Base-by-base conservation (phyloP, 2,888 invertebrate species). In the Eupithecia centaureata region DNA sequence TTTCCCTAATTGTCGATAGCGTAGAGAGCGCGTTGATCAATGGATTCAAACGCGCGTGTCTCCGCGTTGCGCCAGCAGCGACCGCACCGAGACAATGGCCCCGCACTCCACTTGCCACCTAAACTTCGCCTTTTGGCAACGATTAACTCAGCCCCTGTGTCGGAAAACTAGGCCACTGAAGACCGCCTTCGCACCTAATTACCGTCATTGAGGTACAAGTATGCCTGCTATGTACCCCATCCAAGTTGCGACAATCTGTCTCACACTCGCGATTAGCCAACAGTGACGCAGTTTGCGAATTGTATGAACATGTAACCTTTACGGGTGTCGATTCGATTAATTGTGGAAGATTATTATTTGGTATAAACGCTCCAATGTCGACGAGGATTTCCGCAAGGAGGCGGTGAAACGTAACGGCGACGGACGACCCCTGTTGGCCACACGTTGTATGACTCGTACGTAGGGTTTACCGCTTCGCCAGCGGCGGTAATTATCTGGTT, bases 1-100 rank as follows among this genome's bases (percentile, higher is more conserved):
- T 90, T 87, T 88, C 81, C 85, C 82, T 87, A 84, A 87, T 87
- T 82, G 82, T 74, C 72, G 80, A 79, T 79, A 77, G 68, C 72
- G 67, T 75, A 75, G 78, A 75, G 73, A 74, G 71, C 66, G 77
- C 58, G 84, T 85, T 88, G 88, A 89, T 90, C 90, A 90, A 90
- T 91, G 86, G 85, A 84, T 74, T 84, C 87, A 90, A 88, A 91
- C 81, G 86, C 86, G 89, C 92, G 90, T 91, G 88, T 90, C 91
- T 89, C 89, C 90, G 86, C 79, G 82, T 91, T 90, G 86, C 90
- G 86, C 82, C 86, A 90, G 79, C 86, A 90, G 79, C 76, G 76
- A 74, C 79, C 77, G 76, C 75, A 67, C 73, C 74, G 79, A 90
- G 82, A 90, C 90, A 91, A 90, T 89, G 80, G 86, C 76, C 81